phyloP scores from a whole-genome alignment of 2,888 invertebrate genomes.

The Amiota communis region DNA sequence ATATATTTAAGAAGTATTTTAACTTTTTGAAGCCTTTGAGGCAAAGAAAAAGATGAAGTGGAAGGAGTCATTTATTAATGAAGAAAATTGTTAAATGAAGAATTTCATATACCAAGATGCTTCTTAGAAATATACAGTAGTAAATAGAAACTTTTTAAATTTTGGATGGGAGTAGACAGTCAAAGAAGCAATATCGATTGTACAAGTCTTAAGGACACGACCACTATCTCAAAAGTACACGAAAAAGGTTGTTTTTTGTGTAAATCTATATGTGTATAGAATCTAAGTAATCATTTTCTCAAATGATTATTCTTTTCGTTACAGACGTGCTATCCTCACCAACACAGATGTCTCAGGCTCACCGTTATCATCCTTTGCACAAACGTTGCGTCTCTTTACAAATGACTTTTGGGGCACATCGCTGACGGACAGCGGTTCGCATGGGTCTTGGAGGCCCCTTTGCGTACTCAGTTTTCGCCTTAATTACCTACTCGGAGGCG shows the following conservation, averaged over 20 bases:
- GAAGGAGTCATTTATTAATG: slow-evolving; percentile 16
- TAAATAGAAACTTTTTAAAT: neutral
- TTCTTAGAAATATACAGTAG: neutral
- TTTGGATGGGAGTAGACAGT: too few relatives aligned
- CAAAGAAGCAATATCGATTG: slow-evolving; percentile 30
- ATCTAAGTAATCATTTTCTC: too few relatives aligned
- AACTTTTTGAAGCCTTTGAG: slow-evolving; percentile 9
- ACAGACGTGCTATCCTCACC: slow-evolving; percentile 94
- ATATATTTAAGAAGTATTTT: slow-evolving; percentile 17
- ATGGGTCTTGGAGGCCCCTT: slow-evolving; percentile 96
- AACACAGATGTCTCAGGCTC: slow-evolving; percentile 91
- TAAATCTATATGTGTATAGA: neutral
- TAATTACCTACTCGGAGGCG: slow-evolving; percentile 85
- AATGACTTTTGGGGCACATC: slow-evolving; percentile 99
- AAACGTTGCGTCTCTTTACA: slow-evolving; percentile 86
- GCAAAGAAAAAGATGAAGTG: neutral
- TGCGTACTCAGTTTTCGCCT: slow-evolving; percentile 91
- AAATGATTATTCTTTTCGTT: slow-evolving; percentile 63
- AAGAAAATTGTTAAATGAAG: slow-evolving; percentile 21
- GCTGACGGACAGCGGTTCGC: slow-evolving; percentile 91
- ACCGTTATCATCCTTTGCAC: slow-evolving; percentile 75
- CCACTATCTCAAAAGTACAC: slow-evolving; percentile 38
- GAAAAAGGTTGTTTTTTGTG: slow-evolving; percentile 32
- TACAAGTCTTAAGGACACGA: slow-evolving; percentile 22
- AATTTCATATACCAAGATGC: slow-evolving; percentile 11